Percentiles rank a stretch among this genome's conserved stretches.
phyloP scores from a whole-genome alignment of 2,797 vertebrate genomes.

The Syngnathus rostellatus region DNA sequence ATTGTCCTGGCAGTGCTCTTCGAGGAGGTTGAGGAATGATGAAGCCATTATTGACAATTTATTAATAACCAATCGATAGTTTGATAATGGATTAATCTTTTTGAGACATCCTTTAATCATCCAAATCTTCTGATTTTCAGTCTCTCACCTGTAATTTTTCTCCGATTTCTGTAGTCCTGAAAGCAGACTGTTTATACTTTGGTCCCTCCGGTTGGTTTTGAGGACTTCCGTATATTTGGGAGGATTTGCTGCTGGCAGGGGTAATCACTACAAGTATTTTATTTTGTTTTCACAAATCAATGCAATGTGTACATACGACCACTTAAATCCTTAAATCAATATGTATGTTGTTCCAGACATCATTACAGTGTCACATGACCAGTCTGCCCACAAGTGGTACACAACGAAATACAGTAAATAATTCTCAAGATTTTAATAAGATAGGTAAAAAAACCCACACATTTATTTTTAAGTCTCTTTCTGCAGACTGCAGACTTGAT shows the following conservation, averaged over 20 bases:
- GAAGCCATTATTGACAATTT: too few species aligned
- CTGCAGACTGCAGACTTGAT: neutral
- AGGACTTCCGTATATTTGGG: neutral
- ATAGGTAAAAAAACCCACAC: neutral
- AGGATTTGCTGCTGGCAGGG: neutral
- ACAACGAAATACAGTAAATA: neutral
- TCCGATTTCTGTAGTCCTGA: too few species aligned
- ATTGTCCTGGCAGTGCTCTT: too few species aligned
- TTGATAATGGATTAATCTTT: too few species aligned
- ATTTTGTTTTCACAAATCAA: neutral
- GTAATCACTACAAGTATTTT: neutral
- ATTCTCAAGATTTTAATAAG: neutral
- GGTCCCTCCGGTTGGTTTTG: neutral
- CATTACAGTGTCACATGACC: neutral
- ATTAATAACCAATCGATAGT: too few species aligned
- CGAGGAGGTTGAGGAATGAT: too few species aligned
- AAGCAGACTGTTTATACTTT: too few species aligned
- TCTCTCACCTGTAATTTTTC: too few species aligned
- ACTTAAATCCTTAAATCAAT: neutral
- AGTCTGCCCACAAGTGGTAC: neutral
- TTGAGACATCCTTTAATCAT: too few species aligned
- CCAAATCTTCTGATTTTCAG: too few species aligned
- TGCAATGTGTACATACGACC: neutral
- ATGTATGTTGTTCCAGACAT: neutral
- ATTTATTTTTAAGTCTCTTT: neutral